phyloP scores from a whole-genome alignment of 2,888 invertebrate genomes.

The Drosophila picticornis region DNA sequence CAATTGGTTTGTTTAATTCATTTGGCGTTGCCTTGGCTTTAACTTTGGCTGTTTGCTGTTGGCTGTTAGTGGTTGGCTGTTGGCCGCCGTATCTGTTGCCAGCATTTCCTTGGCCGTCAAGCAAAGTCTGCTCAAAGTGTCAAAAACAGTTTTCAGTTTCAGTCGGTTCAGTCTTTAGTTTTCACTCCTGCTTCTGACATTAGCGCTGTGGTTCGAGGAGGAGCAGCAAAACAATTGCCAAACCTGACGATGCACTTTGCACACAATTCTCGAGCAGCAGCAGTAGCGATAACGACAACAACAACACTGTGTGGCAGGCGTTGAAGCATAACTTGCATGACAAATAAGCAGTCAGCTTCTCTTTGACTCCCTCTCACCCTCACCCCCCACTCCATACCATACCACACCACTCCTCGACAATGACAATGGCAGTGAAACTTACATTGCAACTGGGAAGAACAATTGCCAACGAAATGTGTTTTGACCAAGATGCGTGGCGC shows the following conservation, averaged over 20 bases:
- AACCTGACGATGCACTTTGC: constrained; percentile 64
- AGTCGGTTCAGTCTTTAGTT: constrained; percentile 32
- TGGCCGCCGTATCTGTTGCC: constrained; percentile 58
- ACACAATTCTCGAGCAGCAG: constrained; percentile 44
- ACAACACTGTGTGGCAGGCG: constrained; percentile 37
- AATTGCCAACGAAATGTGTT: constrained; percentile 27
- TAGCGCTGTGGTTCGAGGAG: background rate
- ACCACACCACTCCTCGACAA: constrained; percentile 14
- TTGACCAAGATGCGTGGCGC: constrained; percentile 26
- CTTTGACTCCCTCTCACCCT: background rate
- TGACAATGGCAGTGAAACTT: constrained; percentile 25
- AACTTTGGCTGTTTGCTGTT: constrained; percentile 23
- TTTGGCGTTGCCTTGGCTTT: constrained; percentile 56
- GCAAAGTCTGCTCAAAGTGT: constrained; percentile 73
- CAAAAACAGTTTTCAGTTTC: constrained; percentile 69
- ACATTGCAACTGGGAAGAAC: constrained; percentile 27
- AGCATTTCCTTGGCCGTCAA: constrained; percentile 58
- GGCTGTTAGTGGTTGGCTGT: constrained; percentile 14
- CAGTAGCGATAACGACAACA: background rate
- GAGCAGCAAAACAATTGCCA: constrained; percentile 38
- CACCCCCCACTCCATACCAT: background rate
- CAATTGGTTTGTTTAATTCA: constrained; percentile 62
- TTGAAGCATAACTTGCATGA: constrained; percentile 63
- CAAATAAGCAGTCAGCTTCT: constrained; percentile 55
- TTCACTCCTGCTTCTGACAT: background rate